Evolutionary conservation across 2,113 vertebrate species (phyloP).

Genomic region (Gambusia affinis): DNA sequence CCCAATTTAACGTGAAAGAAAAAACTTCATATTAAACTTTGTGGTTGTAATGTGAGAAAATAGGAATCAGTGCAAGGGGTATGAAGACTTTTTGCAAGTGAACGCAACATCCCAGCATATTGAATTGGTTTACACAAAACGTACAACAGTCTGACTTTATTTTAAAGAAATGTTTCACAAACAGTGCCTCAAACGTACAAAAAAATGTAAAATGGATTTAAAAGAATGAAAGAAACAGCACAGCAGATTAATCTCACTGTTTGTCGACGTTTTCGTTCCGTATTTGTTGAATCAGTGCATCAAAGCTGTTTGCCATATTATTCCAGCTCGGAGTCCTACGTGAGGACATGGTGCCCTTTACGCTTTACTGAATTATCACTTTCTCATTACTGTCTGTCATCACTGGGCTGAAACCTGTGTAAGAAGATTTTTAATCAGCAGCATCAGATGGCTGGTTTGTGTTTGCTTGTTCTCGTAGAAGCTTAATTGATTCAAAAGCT

Average conservation of each 20-base stretch:
- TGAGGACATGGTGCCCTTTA: conserved; percentile 48
- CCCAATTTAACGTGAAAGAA: too few relatives aligned
- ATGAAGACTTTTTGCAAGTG: neutral
- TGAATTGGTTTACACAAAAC: neutral
- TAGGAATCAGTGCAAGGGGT: neutral
- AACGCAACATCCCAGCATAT: neutral
- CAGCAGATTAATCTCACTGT: neutral
- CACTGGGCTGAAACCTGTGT: conserved; percentile 37
- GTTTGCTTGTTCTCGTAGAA: conserved; percentile 57
- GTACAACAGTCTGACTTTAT: neutral
- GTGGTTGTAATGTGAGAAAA: neutral
- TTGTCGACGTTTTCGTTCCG: conserved; percentile 15
- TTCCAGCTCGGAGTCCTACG: conserved; percentile 25
- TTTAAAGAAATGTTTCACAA: neutral
- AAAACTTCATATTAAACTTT: too few relatives aligned
- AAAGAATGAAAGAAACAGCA: neutral
- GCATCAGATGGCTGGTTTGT: conserved; percentile 37
- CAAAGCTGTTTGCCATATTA: conserved; percentile 30
- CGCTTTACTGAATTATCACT: conserved; percentile 58
- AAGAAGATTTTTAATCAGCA: conserved; percentile 60
- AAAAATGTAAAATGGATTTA: neutral
- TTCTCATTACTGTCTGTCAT: conserved; percentile 53
- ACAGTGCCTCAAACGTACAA: neutral
- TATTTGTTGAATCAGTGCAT: conserved; percentile 35
- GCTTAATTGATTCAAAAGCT: conserved; percentile 67